Conservation (phyloP, 2,113 vertebrate species). For the Microcebus griseorufus region DNA sequence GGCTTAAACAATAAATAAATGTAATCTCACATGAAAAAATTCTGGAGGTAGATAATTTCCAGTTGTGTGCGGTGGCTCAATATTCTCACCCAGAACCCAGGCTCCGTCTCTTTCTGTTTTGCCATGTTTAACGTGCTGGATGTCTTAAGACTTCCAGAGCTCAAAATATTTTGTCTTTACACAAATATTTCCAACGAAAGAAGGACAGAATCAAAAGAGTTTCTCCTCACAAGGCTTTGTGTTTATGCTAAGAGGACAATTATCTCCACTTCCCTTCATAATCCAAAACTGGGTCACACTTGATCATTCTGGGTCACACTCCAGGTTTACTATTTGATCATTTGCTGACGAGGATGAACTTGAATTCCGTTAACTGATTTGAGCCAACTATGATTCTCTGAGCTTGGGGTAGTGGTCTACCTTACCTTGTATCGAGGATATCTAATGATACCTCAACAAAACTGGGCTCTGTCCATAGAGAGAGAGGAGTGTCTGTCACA, state of each 20-base stretch:
- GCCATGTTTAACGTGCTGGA: background rate
- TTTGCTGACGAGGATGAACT: background rate
- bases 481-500: background rate
- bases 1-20: background rate
- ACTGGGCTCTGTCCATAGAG: background rate
- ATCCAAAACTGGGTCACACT: background rate
- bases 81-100: background rate
- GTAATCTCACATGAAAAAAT: background rate
- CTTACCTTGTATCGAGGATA: background rate
- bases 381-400: background rate
- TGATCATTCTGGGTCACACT: background rate
- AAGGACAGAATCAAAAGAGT: background rate
- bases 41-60: background rate
- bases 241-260: background rate
- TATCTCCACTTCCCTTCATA: background rate
- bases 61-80: background rate
- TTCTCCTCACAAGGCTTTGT: background rate
- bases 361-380: conserved; percentile 17
- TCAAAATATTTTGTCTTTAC: background rate
- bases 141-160: background rate
- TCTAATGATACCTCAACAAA: background rate
- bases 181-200: background rate
- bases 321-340: background rate
- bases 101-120: background rate
- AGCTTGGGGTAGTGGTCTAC: background rate